These are phyloP conservation scores for Trachurus trachurus DNA, from an alignment of 2,797 vertebrate species.

Conservation along the genomic window DNA sequence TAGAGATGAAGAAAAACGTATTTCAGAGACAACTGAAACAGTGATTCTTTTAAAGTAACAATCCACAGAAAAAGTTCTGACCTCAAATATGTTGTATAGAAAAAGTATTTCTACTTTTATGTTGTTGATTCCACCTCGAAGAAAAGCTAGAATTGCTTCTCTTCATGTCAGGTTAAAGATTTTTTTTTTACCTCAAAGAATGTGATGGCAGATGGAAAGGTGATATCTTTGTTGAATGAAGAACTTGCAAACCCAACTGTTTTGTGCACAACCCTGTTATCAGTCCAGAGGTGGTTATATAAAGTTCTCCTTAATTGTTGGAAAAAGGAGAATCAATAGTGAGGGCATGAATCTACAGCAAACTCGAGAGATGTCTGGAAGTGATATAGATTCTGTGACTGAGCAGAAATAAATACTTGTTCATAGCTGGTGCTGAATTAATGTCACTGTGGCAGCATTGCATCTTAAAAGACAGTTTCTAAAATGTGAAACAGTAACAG, in stretches of 20 bases:
- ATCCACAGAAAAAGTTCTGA: neutral
- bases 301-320: neutral
- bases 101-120: neutral
- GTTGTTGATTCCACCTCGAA: neutral
- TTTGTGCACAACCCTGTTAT: neutral
- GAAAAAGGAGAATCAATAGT: neutral
- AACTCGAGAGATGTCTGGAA: neutral
- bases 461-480: neutral
- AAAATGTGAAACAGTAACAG: no score
- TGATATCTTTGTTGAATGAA: neutral
- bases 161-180: neutral
- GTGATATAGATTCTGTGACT: slow-evolving; percentile 3
- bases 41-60: slow-evolving; percentile 1
- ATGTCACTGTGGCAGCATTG: neutral
- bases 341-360: slow-evolving; percentile 3
- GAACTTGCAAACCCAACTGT: neutral
- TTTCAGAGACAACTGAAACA: neutral
- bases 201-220: slow-evolving; percentile 6
- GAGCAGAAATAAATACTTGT: slow-evolving; percentile 20
- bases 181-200: neutral
- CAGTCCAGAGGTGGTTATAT: slow-evolving; percentile 7
- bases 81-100: neutral
- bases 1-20: neutral
- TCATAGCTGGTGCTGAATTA: neutral
- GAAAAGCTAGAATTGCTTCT: neutral